Evolutionary conservation across 2,797 vertebrate genomes (phyloP), one percentile per base, ranked within the genome.

Genomic region (Hapalemur alaotrensis): DNA sequence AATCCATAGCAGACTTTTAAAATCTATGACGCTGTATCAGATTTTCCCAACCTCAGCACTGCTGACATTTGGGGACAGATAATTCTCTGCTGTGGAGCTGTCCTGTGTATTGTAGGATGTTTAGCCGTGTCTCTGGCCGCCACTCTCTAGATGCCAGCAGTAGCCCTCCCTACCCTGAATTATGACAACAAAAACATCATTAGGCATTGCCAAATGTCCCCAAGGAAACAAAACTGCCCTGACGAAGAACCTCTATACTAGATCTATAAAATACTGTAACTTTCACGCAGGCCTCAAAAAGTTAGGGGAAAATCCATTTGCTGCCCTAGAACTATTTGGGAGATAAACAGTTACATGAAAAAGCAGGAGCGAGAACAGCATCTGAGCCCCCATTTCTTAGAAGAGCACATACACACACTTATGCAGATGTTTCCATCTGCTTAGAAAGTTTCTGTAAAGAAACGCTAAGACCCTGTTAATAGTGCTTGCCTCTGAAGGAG

Each of bases 211-310:
- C 67, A 91, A 81, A 59, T 22, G 22, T 48, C 38, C 46, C 12
- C 32, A 0, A 3, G 41, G 72, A 43, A 83, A 35, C 32, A 28
- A 94, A 75, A 69, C 2, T 2, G 1, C 17, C 41, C 70, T 9
- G 48, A 25, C 0, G 30, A 30, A 57, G 65, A 72, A 14, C 20
- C 20, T 3, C n/a, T 67, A 50, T 22, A 23, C n/a, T 25, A 1
- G 52, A 20, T 4, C 28, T 28, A 3, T 0, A 5, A 4, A 30
- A 70, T 1, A 22, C 18, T 0, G 12, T 2, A 3, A 8, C 46
- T 28, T 72, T 30, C 35, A 38, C 0, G 32, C 11, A 87, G 30
- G 7, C 20, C 20, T 5, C 12, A 30, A n/a, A 54, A 72, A 69
- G 38, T 4, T 2, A 65, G 14, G 10, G 52, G 8, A 14, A 14